Conservation (phyloP, 2,113 vertebrate species). For the Gallinago jamesoni region DNA sequence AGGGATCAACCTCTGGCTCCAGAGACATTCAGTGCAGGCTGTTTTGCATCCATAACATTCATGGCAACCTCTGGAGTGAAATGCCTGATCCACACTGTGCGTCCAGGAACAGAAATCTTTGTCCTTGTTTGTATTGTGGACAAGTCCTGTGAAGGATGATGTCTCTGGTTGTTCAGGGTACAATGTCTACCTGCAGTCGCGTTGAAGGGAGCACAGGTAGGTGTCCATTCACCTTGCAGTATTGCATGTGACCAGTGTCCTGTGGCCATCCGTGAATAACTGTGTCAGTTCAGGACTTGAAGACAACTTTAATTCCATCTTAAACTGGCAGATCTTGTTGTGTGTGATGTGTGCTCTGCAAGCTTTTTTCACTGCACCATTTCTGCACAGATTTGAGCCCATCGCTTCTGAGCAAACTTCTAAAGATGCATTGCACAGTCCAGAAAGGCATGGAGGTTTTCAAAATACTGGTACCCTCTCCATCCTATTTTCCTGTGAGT, state of each 20-base stretch:
- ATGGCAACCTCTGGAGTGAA: neutral
- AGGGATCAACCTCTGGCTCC: neutral
- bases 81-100: neutral
- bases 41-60: neutral
- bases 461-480: neutral
- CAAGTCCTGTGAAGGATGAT: neutral
- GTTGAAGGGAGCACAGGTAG: fast-evolving
- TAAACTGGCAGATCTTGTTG: neutral
- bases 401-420: fast-evolving
- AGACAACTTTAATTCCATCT: neutral
- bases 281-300: neutral
- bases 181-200: fast-evolving
- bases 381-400: neutral
- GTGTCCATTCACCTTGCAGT: neutral
- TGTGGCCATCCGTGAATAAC: neutral
- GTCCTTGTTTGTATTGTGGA: neutral
- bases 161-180: neutral
- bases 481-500: neutral
- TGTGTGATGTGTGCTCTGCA: neutral
- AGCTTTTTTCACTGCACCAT: neutral
- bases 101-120: neutral
- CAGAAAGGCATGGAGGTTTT: neutral
- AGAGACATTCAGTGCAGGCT: neutral
- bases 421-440: neutral
- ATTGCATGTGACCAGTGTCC: neutral